Evolutionary conservation across 2,888 invertebrate species (phyloP), one percentile per base, ranked within the genome.

Genomic region (Heliothis peltigera): DNA sequence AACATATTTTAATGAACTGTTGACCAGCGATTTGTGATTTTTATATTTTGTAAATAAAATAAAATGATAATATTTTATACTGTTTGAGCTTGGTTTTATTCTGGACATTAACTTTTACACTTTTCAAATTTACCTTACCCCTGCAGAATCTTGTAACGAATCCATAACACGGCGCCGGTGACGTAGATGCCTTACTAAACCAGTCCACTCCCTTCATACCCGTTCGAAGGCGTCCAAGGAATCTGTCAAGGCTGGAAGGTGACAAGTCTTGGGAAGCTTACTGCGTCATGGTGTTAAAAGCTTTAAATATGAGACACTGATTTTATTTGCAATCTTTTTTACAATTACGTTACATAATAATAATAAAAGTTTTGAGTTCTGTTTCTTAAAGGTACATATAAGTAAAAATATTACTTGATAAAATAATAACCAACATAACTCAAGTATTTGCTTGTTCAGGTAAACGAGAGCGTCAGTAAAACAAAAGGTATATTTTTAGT

Each of bases 401-500:
- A n/a, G n/a, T n/a, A n/a, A n/a, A n/a, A n/a, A n/a, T n/a, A n/a
- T n/a, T n/a, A n/a, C n/a, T n/a, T n/a, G n/a, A n/a, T n/a, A n/a
- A n/a, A n/a, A n/a, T n/a, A n/a, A n/a, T n/a, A n/a, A n/a, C n/a
- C n/a, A n/a, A n/a, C n/a, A n/a, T n/a, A n/a, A n/a, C n/a, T n/a
- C n/a, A n/a, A n/a, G n/a, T n/a, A n/a, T n/a, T n/a, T n/a, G n/a
- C n/a, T n/a, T n/a, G n/a, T n/a, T n/a, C n/a, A n/a, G 25, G 25
- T 6, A 25, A 25, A 25, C 25, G 25, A 39, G 5, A 6, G 4
- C 4, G 1, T 2, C 15, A 69, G 28, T 25, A 51, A 75, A 71
- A 75, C 51, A 71, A 61, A 21, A 1, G 12, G 2, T 2, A 46
- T 39, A 19, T 77, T 79, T 79, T 79, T 77, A 75, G 80, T 79